A percentile compares a stretch with the other conserved stretches of the same genome.
Evolutionary conservation across 2,797 vertebrate genomes (phyloP).

Genomic region (Darevskia nairensis): DNA sequence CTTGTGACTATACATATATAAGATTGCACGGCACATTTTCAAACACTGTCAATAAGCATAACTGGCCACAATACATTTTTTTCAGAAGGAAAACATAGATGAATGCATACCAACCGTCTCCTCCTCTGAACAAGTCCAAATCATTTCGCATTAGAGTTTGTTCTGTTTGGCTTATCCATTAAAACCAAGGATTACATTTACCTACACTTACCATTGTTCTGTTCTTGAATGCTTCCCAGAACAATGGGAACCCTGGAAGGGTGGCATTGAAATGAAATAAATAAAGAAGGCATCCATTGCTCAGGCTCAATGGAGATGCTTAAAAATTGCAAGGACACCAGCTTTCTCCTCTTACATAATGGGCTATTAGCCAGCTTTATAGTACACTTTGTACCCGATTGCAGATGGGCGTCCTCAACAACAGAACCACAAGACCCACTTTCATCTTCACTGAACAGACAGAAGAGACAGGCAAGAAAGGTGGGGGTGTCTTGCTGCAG

Average conservation of each 20-base stretch:
- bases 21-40: neutral
- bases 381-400: neutral
- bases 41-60: neutral
- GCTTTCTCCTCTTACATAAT: neutral
- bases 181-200: neutral
- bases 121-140: neutral
- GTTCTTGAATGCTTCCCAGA: neutral
- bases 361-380: constrained; percentile 5
- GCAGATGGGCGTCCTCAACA: constrained; percentile 9
- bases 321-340: neutral
- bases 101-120: neutral
- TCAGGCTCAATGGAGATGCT: neutral
- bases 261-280: neutral
- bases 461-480: neutral
- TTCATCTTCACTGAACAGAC: constrained; percentile 46
- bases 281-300: neutral
- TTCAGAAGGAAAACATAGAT: neutral
- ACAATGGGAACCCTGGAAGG: neutral
- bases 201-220: neutral
- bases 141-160: neutral
- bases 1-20: neutral
- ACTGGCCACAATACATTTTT: neutral
- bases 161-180: neutral
- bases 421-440: constrained; percentile 23
- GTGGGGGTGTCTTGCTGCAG: neutral